Evolutionary conservation across 1,140 invertebrate genomes (phyloP), one percentile per base, ranked within the genome.

Genomic region (Ips nitidus): DNA sequence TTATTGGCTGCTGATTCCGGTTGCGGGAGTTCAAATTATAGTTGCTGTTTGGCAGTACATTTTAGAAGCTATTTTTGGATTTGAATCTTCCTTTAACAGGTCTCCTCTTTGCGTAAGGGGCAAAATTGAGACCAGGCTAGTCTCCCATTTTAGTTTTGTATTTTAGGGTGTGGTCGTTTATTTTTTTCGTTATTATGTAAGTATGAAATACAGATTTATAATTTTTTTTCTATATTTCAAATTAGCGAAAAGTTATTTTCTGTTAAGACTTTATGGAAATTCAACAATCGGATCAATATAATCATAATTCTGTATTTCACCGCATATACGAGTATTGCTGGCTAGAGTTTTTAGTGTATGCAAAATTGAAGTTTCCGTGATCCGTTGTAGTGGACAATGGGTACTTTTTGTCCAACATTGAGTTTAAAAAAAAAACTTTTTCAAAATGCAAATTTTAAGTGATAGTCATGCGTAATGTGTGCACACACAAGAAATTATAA

Each of bases 91-190:
- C 58, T 53, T 86, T 87, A 89, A 87, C 89, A 90, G 89, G 88
- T 91, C 90, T 91, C 90, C 90, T 91, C 90, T 91, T 91, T 91
- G 90, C 90, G 90, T 8, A 85, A 81, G 83, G 79, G 85, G 85
- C 85, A 86, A 87, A 87, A 86, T 85, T 86, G 85, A 85, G 84
- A 85, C 78, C 75, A 69, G 52, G 40, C 22, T 22, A 22, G 22
- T 22, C 41, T 2, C 38, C 42, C n/a, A 58, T 40, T 43, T 5
- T 36, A 4, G 45, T 22, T 39, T 65, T 65, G 63, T 55, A 40
- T 41, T 65, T 36, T 65, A 65, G 63, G 40, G 36, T 65, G 52
- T 43, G 7, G 52, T 7, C n/a, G 37, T 63, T 63, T 63, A 7
- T 42, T 43, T 6, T 39, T 41, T 41, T 41, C 22, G 36, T 22